Base-by-base conservation (phyloP, 2,113 vertebrate species). In the Psophia crepitans region DNA sequence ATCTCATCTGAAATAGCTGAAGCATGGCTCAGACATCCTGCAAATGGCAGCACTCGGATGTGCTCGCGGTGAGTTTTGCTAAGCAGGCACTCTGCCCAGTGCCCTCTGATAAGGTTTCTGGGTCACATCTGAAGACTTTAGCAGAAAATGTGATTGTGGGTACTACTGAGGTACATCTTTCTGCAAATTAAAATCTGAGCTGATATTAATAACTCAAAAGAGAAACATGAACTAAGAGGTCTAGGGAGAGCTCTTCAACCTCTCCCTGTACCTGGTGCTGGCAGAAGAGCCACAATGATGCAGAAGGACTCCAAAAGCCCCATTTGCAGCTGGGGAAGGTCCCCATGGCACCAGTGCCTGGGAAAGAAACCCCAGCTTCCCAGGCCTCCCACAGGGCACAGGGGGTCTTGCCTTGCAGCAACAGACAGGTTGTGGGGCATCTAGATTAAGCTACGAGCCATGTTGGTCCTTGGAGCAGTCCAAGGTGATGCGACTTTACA, bases 1-100 rank as follows among this genome's bases (percentile, higher is more conserved):
- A n/a, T 91, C 32, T 80, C 54, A 90, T 51, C 48, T 89, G 75
- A 89, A 89, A 93, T 32, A 87, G 71, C 84, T 41, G 83, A 77
- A 66, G 87, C 61, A 60, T 2, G 5, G 76, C 37, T 91, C 78
- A 84, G 44, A 19, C 20, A 35, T 71, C 14, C 93, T 80, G 74
- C 20, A 64, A 96, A 70, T 60, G 91, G 81, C 77, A 95, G 77
- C 19, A 63, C 30, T 74, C 37, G 17, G 44, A 60, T 44, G 35
- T 12, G 56, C 12, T 86, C 57, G 56, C 1, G 0, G 48, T 57
- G 70, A 60, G 22, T 87, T 94, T 88, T 90, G 77, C 95, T 89
- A 93, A 73, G 68, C 46, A 76, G 56, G 41, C 53, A 39, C 53
- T 96, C 85, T 86, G 78, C 58, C 58, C 48, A 2, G 27, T 32